Base-by-base conservation (phyloP, 2,113 vertebrate genomes). In the Oxyruncus cristatus region DNA sequence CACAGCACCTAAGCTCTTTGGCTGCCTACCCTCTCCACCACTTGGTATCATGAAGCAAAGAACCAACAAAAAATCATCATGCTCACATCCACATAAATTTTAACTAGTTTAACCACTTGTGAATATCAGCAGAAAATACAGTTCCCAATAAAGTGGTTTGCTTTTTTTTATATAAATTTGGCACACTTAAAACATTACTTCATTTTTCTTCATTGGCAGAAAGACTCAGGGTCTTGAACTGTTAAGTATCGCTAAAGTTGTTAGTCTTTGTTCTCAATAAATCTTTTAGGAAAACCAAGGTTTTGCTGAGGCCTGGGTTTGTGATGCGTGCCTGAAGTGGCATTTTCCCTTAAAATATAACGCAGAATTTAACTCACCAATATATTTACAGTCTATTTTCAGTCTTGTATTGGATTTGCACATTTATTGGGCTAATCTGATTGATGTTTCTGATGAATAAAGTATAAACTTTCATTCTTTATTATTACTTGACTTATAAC, bases 401-500 rank as follows among this genome's bases (percentile, higher is more conserved):
- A 47, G 14, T 41, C 12, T 62, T 74, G 20, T 56, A 63, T 82
- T 96, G 62, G 46, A 94, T 95, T 97, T 58, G 89, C 61, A 93
- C 22, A 49, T 87, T 76, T 70, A 24, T 84, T 85, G 55, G 76
- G 68, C 41, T 96, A 93, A 95, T 39, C 13, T 87, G 61, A 94
- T 90, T 92, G 77, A 89, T 96, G 93, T 96, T 94, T 97, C 83
- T 35, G 21, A 52, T 66, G 95, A 97, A 96, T 90, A 77, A 84
- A 50, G 74, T 96, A 93, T 78, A 71, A 76, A 47, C 74, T 97
- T 94, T 97, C 50, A 92, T 97, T 85, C 42, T 92, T 85, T 33
- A 50, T 85, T 95, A 88, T 93, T 96, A 80, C 90, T 95, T 94
- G 92, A 94, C 77, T 80, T 86, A 95, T 92, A 96, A 52, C 89